Conservation (phyloP, 2,797 vertebrate genomes). For the Syngnathus rostellatus region DNA sequence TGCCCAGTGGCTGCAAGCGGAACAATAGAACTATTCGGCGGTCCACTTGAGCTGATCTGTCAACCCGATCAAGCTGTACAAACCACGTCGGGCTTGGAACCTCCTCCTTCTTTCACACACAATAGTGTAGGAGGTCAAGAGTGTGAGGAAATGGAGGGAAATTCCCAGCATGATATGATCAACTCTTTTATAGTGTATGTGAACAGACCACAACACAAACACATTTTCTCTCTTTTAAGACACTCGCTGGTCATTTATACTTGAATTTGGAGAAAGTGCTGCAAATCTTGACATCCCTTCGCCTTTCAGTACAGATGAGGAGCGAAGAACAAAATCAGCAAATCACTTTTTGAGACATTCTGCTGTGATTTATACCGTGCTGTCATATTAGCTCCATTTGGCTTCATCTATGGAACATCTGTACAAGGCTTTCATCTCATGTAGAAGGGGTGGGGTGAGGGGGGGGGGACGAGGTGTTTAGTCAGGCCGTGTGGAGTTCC, state of each 20-base stretch:
- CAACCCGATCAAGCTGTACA: slow-evolving; percentile 46
- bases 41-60: slow-evolving; percentile 53
- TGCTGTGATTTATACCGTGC: slow-evolving; percentile 31
- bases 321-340: slow-evolving; percentile 20
- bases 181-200: slow-evolving; percentile 60
- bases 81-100: slow-evolving; percentile 36
- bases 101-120: slow-evolving; percentile 49
- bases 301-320: slow-evolving; percentile 41
- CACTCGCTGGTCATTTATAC: slow-evolving; percentile 37
- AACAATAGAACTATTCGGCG: slow-evolving; percentile 66
- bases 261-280: neutral
- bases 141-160: slow-evolving; percentile 60
- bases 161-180: slow-evolving; percentile 65
- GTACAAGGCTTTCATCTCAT: slow-evolving; percentile 47
- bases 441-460: slow-evolving; percentile 10
- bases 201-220: slow-evolving; percentile 52
- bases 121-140: slow-evolving; percentile 67
- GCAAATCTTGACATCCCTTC: slow-evolving; percentile 49
- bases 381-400: slow-evolving; percentile 41
- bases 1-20: slow-evolving; percentile 49
- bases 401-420: slow-evolving; percentile 49
- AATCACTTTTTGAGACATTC: slow-evolving; percentile 36
- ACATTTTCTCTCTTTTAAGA: slow-evolving; percentile 29
- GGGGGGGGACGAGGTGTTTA: slow-evolving; percentile 35
- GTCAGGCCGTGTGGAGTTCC: slow-evolving; percentile 45